These are phyloP conservation scores for Labrus mixtus DNA, from an alignment of 2,113 vertebrate genomes.

Conservation along the genomic window DNA sequence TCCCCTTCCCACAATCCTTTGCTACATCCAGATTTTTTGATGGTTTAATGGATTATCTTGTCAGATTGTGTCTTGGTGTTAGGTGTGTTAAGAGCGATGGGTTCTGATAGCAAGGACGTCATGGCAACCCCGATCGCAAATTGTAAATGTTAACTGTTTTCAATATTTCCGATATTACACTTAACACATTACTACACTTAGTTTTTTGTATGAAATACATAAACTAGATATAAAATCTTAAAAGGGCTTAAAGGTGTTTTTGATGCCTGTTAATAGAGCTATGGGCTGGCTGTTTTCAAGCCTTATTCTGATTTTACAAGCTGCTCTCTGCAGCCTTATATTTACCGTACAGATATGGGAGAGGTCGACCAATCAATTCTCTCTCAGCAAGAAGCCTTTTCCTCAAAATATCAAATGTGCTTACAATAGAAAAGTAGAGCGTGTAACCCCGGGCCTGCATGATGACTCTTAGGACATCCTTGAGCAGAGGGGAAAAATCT, in stretches of 20 bases:
- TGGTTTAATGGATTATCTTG: too few relatives aligned
- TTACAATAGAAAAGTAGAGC: constrained; percentile 20
- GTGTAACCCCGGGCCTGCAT: constrained; percentile 24
- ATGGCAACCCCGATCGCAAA: too few relatives aligned
- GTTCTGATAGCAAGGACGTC: too few relatives aligned
- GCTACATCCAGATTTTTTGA: too few relatives aligned
- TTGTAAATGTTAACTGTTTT: too few relatives aligned
- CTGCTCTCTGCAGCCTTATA: neutral
- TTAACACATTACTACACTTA: too few relatives aligned
- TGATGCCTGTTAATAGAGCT: neutral
- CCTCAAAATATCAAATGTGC: neutral
- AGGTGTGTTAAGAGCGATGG: too few relatives aligned
- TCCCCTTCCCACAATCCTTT: too few relatives aligned
- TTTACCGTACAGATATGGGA: neutral
- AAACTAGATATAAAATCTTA: too few relatives aligned
- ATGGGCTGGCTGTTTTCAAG: neutral
- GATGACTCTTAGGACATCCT: constrained; percentile 35
- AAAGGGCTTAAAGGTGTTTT: neutral
- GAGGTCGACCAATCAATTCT: neutral
- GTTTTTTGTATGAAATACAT: too few relatives aligned
- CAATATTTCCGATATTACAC: too few relatives aligned
- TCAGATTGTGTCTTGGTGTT: too few relatives aligned
- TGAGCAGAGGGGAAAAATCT: constrained; percentile 8
- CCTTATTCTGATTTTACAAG: neutral
- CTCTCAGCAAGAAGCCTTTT: neutral